Base-by-base conservation (phyloP, 2,888 invertebrate species). In the Tenthredo notha region DNA sequence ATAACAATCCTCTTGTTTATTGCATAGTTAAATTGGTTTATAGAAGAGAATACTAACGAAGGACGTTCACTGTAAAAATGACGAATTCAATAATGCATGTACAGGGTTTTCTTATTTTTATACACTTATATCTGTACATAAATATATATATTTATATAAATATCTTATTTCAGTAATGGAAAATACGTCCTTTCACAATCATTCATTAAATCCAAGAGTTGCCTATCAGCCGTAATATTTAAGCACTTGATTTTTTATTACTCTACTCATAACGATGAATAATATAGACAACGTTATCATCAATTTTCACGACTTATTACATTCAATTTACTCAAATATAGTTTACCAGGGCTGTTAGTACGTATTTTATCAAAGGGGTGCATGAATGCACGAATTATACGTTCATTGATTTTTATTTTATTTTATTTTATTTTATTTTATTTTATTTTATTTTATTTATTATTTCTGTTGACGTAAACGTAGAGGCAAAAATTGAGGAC, bases 271-370 rank as follows among this genome's bases (percentile, higher is more conserved):
- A 29, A 29, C 77, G 47, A 6, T 77, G 25, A 6, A 77, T 43
- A 37, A 37, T 6, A 43, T 12, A 40, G 40, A 50, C 50, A 18
- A 50, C n/a, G 37, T 47, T 50, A 29, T 50, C 18, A 54, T 54
- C 25, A 50, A 47, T 77, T 77, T 77, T 21, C 80, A 61, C 61
- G 29, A 80, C 40, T 80, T 80, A 80, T 80, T 80, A 61, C 21
- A 80, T 80, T 61, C 61, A 80, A 80, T 61, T 58, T 54, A 77
- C 29, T 77, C 25, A 77, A 50, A 77, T n/a, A 29, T 77, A 10
- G 40, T 80, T 37, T 61, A 50, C 37, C 40, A 37, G 78, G 40
- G 80, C 21, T 21, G 37, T 6, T 54, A 54, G 12, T 37, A 43
- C 5, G 40, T 29, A 72, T 37, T 72, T 40, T 43, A n/a, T 43